Evolutionary conservation across 2,888 invertebrate genomes (phyloP), one percentile per base, ranked within the genome.

Genomic region (Alviniconcha strummeri): DNA sequence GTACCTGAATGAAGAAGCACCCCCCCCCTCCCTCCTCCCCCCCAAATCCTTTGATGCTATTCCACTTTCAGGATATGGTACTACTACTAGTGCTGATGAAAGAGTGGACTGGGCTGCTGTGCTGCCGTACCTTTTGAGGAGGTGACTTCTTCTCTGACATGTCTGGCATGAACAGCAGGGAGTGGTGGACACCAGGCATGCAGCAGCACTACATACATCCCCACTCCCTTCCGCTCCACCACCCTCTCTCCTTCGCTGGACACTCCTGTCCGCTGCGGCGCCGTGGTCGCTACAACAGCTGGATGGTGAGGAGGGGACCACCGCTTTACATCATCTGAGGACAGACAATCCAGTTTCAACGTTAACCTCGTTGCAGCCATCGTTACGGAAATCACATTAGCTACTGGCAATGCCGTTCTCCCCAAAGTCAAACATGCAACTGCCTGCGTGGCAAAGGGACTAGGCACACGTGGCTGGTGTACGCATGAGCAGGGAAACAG

Each of bases 61-160:
- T 36, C 36, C 36, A 36, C 36, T 36, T 36, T 36, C 36, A 36
- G 36, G 36, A 36, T 36, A 36, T 36, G 36, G 36, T 36, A 36
- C 36, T 36, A 36, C 36, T 3, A 36, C 36, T 36, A 36, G 36
- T 3, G 3, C 36, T 36, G 36, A 36, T 3, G 36, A 36, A 36
- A 36, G 36, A 36, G 3, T 36, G 36, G 36, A 3, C 36, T 36
- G 36, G 36, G 36, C 36, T 36, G 36, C 36, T 36, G 36, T 36
- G 36, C 36, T 36, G 36, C 36, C 36, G 36, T 80, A 91, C 91
- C 91, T 91, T 91, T 87, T 89, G 89, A 86, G 91, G 91, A 89
- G 92, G 92, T 85, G 92, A 92, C 89, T 91, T 92, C 90, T 91
- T 92, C 88, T 92, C 92, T 89, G 92, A 91, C 92, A 92, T 92